Base-by-base conservation (phyloP, 2,797 vertebrate genomes). In the Thalassophryne amazonica region DNA sequence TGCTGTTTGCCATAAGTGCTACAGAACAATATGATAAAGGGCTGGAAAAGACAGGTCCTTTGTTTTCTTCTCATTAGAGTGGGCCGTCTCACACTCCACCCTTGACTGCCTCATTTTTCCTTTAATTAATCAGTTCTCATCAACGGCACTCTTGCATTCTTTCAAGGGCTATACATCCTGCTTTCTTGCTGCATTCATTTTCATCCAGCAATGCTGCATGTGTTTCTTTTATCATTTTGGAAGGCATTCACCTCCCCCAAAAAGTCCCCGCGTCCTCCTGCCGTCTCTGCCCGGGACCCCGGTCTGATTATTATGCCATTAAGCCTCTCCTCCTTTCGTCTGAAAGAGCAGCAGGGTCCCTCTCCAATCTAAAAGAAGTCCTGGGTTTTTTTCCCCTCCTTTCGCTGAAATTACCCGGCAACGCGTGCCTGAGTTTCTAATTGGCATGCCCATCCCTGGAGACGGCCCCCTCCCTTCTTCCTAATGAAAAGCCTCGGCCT, bases 401-500 rank as follows among this genome's bases (percentile, higher is more conserved):
- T 86, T 87, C 73, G 83, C 86, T 89, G 90, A 92, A 92, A 92
- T 92, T 91, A 91, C 89, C 88, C 88, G 75, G 88, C 81, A 88
- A 92, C 90, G 86, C 90, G 91, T 92, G 91, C 90, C 90, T 92
- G 90, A 88, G 88, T 91, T 92, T 92, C 90, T 92, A 92, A 92
- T 92, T 92, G 91, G 85, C 83, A 84, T 81, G 85, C 87, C 82
- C 53, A 73, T 91, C 91, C 89, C 91, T 73, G 58, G 90, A 91
- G 91, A 92, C 87, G 60, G 78, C 84, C 90, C 86, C 90, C 88
- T 88, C 88, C 88, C 87, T 87, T 85, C 80, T 82, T 89, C 84
- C 89, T 92, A 92, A 92, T 92, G 91, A 92, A 92, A 92, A 92
- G 91, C 86, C 91, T 92, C 88, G 89, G 90, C 90, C 91, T 92